Evolutionary conservation across 1,140 invertebrate species (phyloP).

Genomic region (Popillia japonica): DNA sequence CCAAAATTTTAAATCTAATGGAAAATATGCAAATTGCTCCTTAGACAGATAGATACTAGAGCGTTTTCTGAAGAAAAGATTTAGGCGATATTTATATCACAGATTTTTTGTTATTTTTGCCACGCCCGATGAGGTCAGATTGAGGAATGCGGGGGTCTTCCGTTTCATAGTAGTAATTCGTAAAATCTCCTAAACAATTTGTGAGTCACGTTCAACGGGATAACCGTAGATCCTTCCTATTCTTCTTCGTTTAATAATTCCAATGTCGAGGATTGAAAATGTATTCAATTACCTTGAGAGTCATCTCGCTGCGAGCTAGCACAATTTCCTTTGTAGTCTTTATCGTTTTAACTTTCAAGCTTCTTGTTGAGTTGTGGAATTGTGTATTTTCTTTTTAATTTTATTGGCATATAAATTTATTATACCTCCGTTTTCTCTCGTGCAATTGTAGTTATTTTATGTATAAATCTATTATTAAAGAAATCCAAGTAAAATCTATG

Average conservation of each 20-base stretch:
- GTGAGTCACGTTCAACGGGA: not conserved
- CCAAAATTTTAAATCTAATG: not conserved
- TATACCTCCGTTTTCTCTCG: no score
- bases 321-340: no score
- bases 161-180: not conserved
- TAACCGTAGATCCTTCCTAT: not conserved
- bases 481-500: no score
- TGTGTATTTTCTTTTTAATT: no score
- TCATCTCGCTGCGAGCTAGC: no score
- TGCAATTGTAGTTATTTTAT: no score
- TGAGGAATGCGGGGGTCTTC: slow-evolving; percentile 4
- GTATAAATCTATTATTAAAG: no score
- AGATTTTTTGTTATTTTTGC: not conserved
- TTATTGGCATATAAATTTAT: no score
- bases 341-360: no score
- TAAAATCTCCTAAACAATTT: not conserved
- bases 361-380: no score
- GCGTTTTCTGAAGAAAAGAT: not conserved
- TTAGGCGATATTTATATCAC: not conserved
- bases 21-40: not conserved
- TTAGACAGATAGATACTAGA: not conserved
- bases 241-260: not conserved
- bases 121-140: not conserved
- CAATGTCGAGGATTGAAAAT: no score
- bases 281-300: no score